These are phyloP conservation scores for Sebastes flavidus DNA, from an alignment of 2,797 vertebrate species.

Conservation along the genomic window DNA sequence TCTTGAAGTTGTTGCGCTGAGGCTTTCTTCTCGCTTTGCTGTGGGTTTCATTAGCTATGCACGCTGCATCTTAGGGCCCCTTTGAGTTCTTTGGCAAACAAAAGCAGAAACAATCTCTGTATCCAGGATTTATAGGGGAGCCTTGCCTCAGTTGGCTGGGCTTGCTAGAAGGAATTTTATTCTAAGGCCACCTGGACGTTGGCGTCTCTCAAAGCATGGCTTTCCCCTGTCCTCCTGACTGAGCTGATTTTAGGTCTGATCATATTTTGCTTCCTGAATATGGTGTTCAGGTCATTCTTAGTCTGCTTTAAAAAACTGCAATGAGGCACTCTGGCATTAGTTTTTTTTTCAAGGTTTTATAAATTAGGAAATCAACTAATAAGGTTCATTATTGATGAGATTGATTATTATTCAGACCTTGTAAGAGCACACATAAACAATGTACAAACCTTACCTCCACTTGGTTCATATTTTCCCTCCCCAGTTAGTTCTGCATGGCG, in stretches of 20 bases:
- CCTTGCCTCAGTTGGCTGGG: constrained; percentile 37
- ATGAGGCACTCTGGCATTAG: background rate
- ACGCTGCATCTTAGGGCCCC: constrained; percentile 49
- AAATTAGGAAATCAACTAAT: background rate
- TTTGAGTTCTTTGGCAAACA: constrained; percentile 58
- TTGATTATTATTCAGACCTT: background rate
- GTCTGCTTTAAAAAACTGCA: background rate
- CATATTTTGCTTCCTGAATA: background rate
- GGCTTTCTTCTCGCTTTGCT: constrained; percentile 37
- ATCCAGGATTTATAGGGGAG: constrained; percentile 62
- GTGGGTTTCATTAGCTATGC: constrained; percentile 73
- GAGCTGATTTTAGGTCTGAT: background rate
- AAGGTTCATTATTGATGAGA: background rate
- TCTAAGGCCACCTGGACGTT: constrained; percentile 50
- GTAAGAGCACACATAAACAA: background rate
- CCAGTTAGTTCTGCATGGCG: constrained; percentile 24
- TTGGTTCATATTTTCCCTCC: background rate
- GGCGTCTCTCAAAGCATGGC: constrained; percentile 5
- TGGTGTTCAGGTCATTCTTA: rapidly evolving
- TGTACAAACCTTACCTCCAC: background rate
- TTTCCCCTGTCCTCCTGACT: background rate
- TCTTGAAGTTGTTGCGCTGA: constrained; percentile 35
- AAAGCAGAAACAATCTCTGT: constrained; percentile 59
- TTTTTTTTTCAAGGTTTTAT: background rate
- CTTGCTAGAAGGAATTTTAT: constrained; percentile 42